Evolutionary conservation across 1,140 invertebrate genomes (phyloP).

Genomic region (Drosophila ficusphila): DNA sequence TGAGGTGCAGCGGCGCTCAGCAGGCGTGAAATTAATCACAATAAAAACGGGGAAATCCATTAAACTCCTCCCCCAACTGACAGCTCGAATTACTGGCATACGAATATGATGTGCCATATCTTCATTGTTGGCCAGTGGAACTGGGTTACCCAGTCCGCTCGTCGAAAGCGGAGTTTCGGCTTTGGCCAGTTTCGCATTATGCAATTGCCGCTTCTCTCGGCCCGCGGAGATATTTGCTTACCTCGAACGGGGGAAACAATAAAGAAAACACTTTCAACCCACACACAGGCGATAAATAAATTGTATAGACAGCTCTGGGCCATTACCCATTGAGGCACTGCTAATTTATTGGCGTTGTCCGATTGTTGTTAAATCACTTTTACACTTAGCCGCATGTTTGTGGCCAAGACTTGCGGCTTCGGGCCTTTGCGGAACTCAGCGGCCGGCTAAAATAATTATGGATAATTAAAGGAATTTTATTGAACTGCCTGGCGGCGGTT

Average conservation of each 20-base stretch:
- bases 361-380: conserved; percentile 76
- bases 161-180: conserved; percentile 65
- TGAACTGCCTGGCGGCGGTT: conserved; percentile 50
- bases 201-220: conserved; percentile 52
- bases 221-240: conserved; percentile 33
- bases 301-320: conserved; percentile 57
- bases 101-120: conserved; percentile 63
- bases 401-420: conserved; percentile 9
- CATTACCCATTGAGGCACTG: conserved; percentile 71
- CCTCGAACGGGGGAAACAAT: conserved; percentile 14
- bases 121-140: conserved; percentile 51
- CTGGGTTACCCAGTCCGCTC: conserved; percentile 69
- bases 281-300: conserved; percentile 54
- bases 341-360: conserved; percentile 70
- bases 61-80: conserved; percentile 24
- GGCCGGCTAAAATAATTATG: conserved; percentile 49
- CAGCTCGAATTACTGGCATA: conserved; percentile 71
- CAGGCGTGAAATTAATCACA: conserved; percentile 74
- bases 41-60: conserved; percentile 17
- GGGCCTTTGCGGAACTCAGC: conserved; percentile 61
- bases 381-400: conserved; percentile 60
- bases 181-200: conserved; percentile 55
- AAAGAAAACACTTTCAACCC: conserved; percentile 65
- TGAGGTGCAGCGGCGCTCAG: conserved; percentile 45
- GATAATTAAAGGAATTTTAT: conserved; percentile 70